phyloP scores from a whole-genome alignment of 2,888 invertebrate genomes.

The Gastracanthus pulcherrimus region DNA sequence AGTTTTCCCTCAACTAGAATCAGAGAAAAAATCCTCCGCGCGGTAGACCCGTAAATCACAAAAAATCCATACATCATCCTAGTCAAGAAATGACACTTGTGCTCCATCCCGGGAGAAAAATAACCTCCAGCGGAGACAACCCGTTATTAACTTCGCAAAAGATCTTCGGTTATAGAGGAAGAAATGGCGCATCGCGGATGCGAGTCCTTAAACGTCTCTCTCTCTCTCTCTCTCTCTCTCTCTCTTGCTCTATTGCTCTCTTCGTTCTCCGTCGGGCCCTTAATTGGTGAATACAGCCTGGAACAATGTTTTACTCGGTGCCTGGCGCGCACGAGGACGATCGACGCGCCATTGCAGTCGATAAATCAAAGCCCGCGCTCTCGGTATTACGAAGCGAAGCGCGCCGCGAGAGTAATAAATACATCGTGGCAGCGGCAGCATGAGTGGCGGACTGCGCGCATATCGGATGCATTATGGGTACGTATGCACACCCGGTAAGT shows the following conservation, averaged over 20 bases:
- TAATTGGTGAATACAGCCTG: constrained; percentile 38
- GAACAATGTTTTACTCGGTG: constrained; percentile 41
- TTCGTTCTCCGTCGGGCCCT: background rate
- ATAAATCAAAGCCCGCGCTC: constrained; percentile 40
- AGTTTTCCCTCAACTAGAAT: background rate
- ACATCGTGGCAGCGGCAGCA: constrained; percentile 20
- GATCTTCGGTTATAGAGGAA: background rate
- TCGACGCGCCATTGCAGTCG: constrained; percentile 30
- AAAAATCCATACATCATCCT: constrained; percentile 40
- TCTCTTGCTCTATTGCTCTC: background rate
- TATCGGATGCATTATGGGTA: background rate
- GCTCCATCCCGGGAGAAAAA: background rate
- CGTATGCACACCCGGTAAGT: background rate
- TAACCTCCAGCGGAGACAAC: constrained; percentile 16
- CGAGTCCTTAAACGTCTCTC: background rate
- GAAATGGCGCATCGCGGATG: background rate
- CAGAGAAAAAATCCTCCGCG: background rate
- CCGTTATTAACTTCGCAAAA: constrained; percentile 14
- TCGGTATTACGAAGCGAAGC: background rate
- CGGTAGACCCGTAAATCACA: constrained; percentile 32
- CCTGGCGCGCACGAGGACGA: background rate
- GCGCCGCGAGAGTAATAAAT: constrained; percentile 39
- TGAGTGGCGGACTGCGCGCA: background rate
- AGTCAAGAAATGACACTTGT: constrained; percentile 27
- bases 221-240: background rate